Evolutionary conservation across 2,888 invertebrate genomes (phyloP).

Genomic region (Ditula angustiorana): DNA sequence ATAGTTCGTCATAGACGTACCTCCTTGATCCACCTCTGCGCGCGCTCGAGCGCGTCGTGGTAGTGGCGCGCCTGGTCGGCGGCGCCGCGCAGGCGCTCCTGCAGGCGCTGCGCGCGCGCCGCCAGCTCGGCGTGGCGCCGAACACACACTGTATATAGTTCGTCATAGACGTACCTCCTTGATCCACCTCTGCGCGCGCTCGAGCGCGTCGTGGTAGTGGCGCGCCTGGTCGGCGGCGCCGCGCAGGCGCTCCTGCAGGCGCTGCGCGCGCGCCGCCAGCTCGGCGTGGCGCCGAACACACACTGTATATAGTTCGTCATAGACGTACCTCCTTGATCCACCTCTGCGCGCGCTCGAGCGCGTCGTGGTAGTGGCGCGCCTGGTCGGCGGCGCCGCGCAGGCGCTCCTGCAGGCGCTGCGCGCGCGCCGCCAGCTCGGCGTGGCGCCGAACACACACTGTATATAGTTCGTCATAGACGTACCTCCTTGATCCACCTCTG

Average conservation of each 20-base stretch:
- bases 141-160: no score
- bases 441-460: no score
- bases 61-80: slow-evolving; percentile 86
- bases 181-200: slow-evolving; percentile 92
- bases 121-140: slow-evolving; percentile 93
- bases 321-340: slow-evolving; percentile 90
- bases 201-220: slow-evolving; percentile 92
- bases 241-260: slow-evolving; percentile 92
- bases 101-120: slow-evolving; percentile 92
- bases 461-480: neutral
- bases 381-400: slow-evolving; percentile 90
- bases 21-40: slow-evolving; percentile 91
- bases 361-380: slow-evolving; percentile 89
- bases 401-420: slow-evolving; percentile 93
- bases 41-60: slow-evolving; percentile 92
- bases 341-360: slow-evolving; percentile 90
- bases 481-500: slow-evolving; percentile 91
- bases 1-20: slow-evolving; percentile 66
- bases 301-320: no score
- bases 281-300: slow-evolving; percentile 94
- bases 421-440: slow-evolving; percentile 92
- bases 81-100: slow-evolving; percentile 93
- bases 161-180: slow-evolving; percentile 83
- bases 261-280: slow-evolving; percentile 92
- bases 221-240: slow-evolving; percentile 87